These are phyloP conservation scores for Corythornis madagascariensis DNA, from an alignment of 2,113 vertebrate species.

Conservation along the genomic window DNA sequence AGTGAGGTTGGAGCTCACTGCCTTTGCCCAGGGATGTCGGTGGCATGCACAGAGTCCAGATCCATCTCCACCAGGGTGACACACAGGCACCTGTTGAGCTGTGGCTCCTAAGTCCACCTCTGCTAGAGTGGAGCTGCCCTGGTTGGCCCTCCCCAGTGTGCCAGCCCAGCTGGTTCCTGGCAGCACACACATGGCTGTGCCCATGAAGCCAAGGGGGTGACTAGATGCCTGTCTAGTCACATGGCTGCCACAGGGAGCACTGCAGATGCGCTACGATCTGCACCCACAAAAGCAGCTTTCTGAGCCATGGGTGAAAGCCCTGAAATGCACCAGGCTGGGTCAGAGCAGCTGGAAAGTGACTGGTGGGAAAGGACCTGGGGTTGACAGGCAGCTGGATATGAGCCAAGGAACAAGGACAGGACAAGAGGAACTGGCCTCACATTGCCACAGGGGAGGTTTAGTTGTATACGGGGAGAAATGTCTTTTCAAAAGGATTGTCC, in stretches of 20 bases:
- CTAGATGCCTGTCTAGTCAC: accelerated
- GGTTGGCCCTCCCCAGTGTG: neutral
- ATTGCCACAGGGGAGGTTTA: no score
- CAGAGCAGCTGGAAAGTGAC: neutral
- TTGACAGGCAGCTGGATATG: no score
- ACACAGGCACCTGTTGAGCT: accelerated
- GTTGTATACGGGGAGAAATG: no score
- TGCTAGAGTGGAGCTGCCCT: accelerated
- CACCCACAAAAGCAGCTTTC: neutral
- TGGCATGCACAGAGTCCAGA: accelerated
- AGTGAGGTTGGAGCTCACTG: neutral
- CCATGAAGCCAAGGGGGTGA: accelerated
- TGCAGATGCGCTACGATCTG: accelerated
- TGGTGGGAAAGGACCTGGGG: no score
- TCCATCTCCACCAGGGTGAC: accelerated
- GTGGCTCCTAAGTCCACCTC: neutral
- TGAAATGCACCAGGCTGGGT: neutral
- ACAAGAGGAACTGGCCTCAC: no score
- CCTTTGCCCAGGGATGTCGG: neutral
- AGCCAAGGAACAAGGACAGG: no score
- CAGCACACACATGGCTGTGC: neutral
- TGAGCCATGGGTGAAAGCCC: accelerated
- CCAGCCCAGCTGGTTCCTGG: neutral
- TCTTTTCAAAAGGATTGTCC: no score
- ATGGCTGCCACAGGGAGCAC: neutral